Base-by-base conservation (phyloP, 2,113 vertebrate genomes). In the Percina caprodes region DNA sequence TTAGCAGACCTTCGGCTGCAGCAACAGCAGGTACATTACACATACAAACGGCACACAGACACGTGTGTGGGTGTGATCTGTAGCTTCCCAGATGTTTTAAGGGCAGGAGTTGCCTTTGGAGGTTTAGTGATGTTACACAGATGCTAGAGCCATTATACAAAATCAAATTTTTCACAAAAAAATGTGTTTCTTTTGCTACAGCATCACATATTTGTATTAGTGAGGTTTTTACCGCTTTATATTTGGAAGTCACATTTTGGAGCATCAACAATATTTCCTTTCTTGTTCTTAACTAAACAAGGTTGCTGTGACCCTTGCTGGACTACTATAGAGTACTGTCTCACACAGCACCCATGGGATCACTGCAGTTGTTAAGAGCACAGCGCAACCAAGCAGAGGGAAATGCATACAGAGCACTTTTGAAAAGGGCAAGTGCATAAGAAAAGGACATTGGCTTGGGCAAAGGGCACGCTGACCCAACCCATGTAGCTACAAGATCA, bases 1-100 rank as follows among this genome's bases (percentile, higher is more conserved):
- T 93, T 98, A 21, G 95, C 96, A 0, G 97, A 99, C 84, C 93
- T 99, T 82, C 96, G 96, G 62, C 95, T 95, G 49, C 98, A 99
- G 86, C 98, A 99, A 86, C 98, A 99, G 91, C 97, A 98, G 97
- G 98, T 99, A 93, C 24, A 15, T 16, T 14, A 58, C 23, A 26
- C 60, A 46, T 4, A 14, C 60, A 55, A 7, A 39, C 35, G 9
- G 30, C 4, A 55, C 69, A 49, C 15, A 15, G 7, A 71, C 33
- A 13, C 4, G 18, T 0, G 16, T 48, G 35, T 45, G 48, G 10
- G 54, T 74, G 55, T 45, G n/a, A 30, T 42, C 72, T 72, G 19
- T 55, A 78, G 63, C 69, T 58, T 15, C n/a, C 63, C 83, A 85
- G 79, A 84, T 85, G 81, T 82, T 74, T 24, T 24, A 42, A 52